These are phyloP conservation scores for Bedellia somnulentella DNA, from an alignment of 2,888 invertebrate species.

Conservation along the genomic window DNA sequence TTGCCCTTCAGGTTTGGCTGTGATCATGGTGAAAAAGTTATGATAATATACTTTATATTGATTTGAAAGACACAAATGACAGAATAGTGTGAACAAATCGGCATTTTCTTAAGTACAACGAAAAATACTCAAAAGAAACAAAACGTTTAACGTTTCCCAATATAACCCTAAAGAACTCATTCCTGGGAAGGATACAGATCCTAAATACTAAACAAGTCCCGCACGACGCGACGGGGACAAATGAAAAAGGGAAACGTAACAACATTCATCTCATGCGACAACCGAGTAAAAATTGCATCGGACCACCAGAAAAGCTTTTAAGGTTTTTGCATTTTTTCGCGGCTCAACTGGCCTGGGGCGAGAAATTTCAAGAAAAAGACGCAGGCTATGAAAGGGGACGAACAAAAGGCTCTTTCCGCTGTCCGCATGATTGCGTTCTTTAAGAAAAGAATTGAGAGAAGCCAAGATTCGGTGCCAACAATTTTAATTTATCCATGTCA, in stretches of 20 bases:
- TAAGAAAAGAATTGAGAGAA: too few species aligned
- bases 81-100: too few species aligned
- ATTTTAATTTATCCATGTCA: too few species aligned
- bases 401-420: conserved; percentile 21
- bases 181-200: conserved; percentile 1
- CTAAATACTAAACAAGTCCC: conserved; percentile 8
- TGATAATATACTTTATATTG: too few species aligned
- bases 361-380: conserved; percentile 27
- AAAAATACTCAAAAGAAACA: too few species aligned
- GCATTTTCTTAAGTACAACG: too few species aligned
- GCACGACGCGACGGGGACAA: conserved; percentile 9
- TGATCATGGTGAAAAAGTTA: too few species aligned
- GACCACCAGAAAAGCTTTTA: conserved; percentile 16
- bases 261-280: conserved; percentile 12
- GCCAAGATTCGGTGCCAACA: too few species aligned
- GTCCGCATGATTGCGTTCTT: conserved; percentile 31
- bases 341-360: conserved; percentile 19
- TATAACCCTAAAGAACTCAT: too few species aligned
- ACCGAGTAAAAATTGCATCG: conserved; percentile 12
- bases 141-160: too few species aligned
- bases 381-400: conserved; percentile 16
- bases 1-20: too few species aligned
- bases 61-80: too few species aligned
- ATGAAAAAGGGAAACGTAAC: conserved; percentile 12
- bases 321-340: conserved; percentile 26